Evolutionary conservation across 2,113 vertebrate genomes (phyloP).

Genomic region (Oreochromis niloticus): DNA sequence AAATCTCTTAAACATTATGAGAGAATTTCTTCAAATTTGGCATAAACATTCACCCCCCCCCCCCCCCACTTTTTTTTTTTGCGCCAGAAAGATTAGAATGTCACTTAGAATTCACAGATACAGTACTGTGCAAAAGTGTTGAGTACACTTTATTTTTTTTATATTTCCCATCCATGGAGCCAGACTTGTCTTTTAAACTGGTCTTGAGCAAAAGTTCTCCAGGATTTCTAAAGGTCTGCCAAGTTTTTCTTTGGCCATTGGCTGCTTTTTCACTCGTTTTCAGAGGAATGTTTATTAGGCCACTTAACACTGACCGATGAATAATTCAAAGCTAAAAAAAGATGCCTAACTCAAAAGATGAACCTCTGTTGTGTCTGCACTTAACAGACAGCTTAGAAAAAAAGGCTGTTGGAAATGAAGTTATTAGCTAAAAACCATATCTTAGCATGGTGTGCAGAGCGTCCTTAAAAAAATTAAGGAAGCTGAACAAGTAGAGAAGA

Average conservation of each 20-base stretch:
- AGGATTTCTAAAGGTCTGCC: not conserved
- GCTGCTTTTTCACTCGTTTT: not conserved
- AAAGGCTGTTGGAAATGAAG: not conserved
- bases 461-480: not conserved
- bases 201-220: not conserved
- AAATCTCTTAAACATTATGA: not conserved
- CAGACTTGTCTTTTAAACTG: not conserved
- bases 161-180: not conserved
- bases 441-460: not conserved
- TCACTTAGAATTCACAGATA: not conserved
- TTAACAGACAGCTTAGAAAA: not conserved
- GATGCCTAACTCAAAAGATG: too few relatives aligned
- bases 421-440: not conserved
- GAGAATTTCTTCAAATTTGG: not conserved
- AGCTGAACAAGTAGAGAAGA: not conserved
- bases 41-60: not conserved
- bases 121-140: too few relatives aligned
- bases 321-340: not conserved
- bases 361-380: not conserved
- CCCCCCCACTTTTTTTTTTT: fast-evolving
- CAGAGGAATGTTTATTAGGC: not conserved
- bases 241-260: not conserved
- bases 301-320: not conserved
- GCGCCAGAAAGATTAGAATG: not conserved
- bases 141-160: not conserved